These are phyloP conservation scores for Rhinopomastus cyanomelas DNA, from an alignment of 2,113 vertebrate species.

Conservation along the genomic window DNA sequence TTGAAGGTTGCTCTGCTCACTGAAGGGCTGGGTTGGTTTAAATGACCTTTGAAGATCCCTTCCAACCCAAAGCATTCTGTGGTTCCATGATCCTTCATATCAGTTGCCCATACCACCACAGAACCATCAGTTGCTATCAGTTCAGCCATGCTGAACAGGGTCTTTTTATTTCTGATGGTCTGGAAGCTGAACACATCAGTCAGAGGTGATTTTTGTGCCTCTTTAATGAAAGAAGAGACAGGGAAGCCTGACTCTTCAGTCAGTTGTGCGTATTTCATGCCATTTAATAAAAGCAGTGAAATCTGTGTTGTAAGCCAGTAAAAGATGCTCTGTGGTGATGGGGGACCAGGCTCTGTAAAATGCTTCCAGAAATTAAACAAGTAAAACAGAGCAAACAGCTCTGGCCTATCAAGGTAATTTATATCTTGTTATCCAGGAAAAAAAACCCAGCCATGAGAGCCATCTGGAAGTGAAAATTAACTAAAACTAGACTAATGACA, in stretches of 20 bases:
- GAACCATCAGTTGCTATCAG: no score
- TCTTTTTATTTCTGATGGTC: not conserved
- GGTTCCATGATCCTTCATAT: not conserved
- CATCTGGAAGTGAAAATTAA: slow-evolving; percentile 59
- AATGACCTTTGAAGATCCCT: no score
- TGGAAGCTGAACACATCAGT: not conserved
- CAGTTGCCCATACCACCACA: not conserved
- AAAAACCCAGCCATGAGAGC: not conserved
- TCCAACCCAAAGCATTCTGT: no score
- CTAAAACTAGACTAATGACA: slow-evolving; percentile 22
- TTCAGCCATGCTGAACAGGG: not conserved
- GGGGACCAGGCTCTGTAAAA: not conserved
- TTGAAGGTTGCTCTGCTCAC: no score
- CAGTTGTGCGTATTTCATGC: not conserved
- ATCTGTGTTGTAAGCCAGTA: not conserved
- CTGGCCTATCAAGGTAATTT: slow-evolving; percentile 20
- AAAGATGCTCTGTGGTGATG: not conserved
- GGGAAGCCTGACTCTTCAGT: not conserved
- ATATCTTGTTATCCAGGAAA: not conserved
- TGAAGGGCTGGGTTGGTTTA: no score
- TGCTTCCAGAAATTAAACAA: not conserved
- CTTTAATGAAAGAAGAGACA: not conserved
- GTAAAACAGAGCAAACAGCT: slow-evolving; percentile 5
- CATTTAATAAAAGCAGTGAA: not conserved
- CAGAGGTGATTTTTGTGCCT: not conserved